These are phyloP conservation scores for Papilio polyxenes DNA, from an alignment of 1,140 invertebrate genomes.

Conservation along the genomic window DNA sequence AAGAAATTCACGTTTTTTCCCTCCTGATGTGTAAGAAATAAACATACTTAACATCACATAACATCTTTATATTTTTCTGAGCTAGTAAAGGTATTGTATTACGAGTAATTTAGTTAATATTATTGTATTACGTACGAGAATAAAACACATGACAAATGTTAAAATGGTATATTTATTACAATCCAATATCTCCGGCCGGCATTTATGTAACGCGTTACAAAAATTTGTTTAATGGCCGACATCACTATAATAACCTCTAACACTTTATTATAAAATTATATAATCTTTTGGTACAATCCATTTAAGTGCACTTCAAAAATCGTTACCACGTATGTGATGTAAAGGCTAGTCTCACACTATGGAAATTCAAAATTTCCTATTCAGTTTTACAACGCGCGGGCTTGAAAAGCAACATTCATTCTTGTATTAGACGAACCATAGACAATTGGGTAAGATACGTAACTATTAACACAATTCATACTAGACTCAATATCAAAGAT, in stretches of 20 bases:
- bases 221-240: constrained; percentile 71
- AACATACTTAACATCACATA: too few relatives aligned
- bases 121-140: constrained; percentile 7
- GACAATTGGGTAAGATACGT: not conserved
- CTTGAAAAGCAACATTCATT: constrained; percentile 33
- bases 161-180: constrained; percentile 81
- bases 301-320: constrained; percentile 78
- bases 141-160: constrained; percentile 69
- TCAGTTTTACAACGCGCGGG: constrained; percentile 41
- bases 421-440: constrained; percentile 35
- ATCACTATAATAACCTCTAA: constrained; percentile 71
- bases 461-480: not conserved
- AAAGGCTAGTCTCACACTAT: constrained; percentile 63
- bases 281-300: constrained; percentile 79
- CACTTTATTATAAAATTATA: constrained; percentile 80
- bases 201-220: constrained; percentile 71
- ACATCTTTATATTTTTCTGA: too few relatives aligned
- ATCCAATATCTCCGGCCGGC: constrained; percentile 76
- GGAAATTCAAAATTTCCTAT: constrained; percentile 75
- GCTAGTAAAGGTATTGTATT: too few relatives aligned
- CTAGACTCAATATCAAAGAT: too few relatives aligned
- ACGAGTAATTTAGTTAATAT: not conserved
- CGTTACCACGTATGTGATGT: constrained; percentile 64
- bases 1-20: too few relatives aligned
- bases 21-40: too few relatives aligned